Base-by-base conservation (phyloP, 2,797 vertebrate genomes). In the Myripristis jacobus region DNA sequence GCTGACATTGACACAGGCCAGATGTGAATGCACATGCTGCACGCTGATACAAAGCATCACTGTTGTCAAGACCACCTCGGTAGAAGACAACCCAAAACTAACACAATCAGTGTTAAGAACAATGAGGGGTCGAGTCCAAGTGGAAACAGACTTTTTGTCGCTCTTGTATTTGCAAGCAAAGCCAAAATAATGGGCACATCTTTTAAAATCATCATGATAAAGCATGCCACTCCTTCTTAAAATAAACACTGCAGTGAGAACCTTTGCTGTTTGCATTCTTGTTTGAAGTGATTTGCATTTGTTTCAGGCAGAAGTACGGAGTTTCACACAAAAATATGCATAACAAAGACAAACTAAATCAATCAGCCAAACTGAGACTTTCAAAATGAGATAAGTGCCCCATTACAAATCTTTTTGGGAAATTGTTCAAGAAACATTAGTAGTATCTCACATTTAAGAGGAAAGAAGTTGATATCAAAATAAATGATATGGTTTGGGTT, bases 21-120 rank as follows among this genome's bases (percentile, higher is more conserved):
- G 18, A 56, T 47, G 52, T 69, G 65, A 80, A 66, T 56, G 62
- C 53, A 62, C 73, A 58, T 63, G 66, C 64, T 82, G 67, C 65
- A 65, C 29, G 62, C 31, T 43, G 24, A 31, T 29, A 10, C 4
- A 50, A 53, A 22, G 34, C 8, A 47, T 36, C 2, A 1, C 6
- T 41, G 21, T 54, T 48, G 61, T 47, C 34, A 60, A 1, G 13
- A 59, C 54, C 55, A 56, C 25, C 29, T 38, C 52, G 15, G 19
- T 22, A 27, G 24, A 16, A 21, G 29, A 55, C 52, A 18, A 29
- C 27, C n/a, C 48, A 6, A n/a, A 29, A 36, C 25, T 15, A 15
- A 3, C 55, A 3, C n/a, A 41, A 27, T 55, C 19, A 25, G 6
- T n/a, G 36, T 9, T 29, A 24, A 27, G 50, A 25, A 15, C 34